These are phyloP conservation scores for Telmatherina bonti DNA, from an alignment of 2,797 vertebrate genomes.

Conservation along the genomic window DNA sequence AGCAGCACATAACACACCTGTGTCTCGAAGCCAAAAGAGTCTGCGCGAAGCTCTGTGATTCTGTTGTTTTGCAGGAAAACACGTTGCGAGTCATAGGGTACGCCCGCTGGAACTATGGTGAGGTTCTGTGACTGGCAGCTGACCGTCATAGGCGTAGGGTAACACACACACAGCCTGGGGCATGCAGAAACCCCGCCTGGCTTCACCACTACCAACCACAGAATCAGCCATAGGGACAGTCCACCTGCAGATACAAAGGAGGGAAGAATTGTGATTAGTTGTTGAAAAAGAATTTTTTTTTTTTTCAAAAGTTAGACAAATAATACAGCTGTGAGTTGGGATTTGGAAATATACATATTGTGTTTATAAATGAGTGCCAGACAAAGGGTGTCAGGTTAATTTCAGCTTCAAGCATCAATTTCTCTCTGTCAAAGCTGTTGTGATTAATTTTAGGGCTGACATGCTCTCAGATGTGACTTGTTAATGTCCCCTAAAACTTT, in stretches of 20 bases:
- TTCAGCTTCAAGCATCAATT: constrained; percentile 20
- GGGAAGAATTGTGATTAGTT: constrained; percentile 13
- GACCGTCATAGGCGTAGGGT: constrained; percentile 95
- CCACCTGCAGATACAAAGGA: constrained; percentile 69
- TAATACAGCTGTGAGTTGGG: background rate
- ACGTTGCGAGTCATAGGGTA: constrained; percentile 92
- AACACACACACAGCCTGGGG: constrained; percentile 96
- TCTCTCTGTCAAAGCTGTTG: constrained; percentile 48
- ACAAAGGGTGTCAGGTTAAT: constrained; percentile 19
- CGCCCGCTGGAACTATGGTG: constrained; percentile 89
- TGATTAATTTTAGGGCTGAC: constrained; percentile 44
- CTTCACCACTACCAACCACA: constrained; percentile 84
- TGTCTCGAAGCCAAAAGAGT: constrained; percentile 91
- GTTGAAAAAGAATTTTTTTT: background rate
- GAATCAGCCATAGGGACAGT: constrained; percentile 79
- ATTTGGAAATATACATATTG: background rate
- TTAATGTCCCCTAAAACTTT: constrained; percentile 42
- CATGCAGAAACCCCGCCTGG: constrained; percentile 80
- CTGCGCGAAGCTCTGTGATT: constrained; percentile 91
- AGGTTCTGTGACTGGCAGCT: constrained; percentile 99
- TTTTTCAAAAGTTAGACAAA: background rate
- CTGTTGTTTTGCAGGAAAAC: constrained; percentile 98
- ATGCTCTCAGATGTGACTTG: constrained; percentile 55
- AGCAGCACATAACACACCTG: constrained; percentile 70
- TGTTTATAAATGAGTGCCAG: constrained; percentile 2